Percentiles rank a stretch among this genome's conserved stretches.
Evolutionary conservation across 2,888 invertebrate species (phyloP).

Genomic region (Fissipunctia ypsillon): DNA sequence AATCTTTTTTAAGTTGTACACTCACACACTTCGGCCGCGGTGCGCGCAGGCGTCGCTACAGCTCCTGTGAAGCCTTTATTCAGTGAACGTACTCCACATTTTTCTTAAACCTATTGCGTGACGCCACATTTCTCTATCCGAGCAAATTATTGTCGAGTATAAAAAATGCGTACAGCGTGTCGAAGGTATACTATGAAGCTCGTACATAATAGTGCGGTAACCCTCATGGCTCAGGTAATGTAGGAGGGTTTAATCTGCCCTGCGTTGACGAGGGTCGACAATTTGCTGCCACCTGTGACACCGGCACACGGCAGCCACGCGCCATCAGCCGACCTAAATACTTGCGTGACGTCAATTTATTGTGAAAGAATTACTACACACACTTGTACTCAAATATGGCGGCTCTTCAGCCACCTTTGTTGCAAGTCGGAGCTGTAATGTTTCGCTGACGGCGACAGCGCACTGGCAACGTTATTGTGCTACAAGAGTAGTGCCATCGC

Average conservation of each 20-base stretch:
- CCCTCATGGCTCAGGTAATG: constrained; percentile 57
- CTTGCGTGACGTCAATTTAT: constrained; percentile 71
- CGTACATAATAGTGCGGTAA: constrained; percentile 62
- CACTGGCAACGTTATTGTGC: constrained; percentile 6
- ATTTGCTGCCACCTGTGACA: constrained; percentile 78
- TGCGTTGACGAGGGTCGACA: constrained; percentile 78
- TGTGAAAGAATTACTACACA: constrained; percentile 63
- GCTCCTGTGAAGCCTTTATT: constrained; percentile 8
- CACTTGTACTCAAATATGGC: constrained; percentile 52
- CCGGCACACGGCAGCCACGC: constrained; percentile 57
- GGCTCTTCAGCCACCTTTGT: constrained; percentile 1
- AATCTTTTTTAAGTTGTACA: no score
- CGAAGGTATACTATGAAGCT: constrained; percentile 62
- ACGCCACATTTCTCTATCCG: constrained; percentile 33
- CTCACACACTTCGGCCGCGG: no score
- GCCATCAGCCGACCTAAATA: constrained; percentile 64
- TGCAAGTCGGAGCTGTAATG: background rate
- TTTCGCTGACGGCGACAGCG: constrained; percentile 5
- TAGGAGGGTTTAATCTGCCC: constrained; percentile 72
- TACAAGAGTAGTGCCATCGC: background rate
- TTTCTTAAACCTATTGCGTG: constrained; percentile 16
- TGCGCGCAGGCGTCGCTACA: no score
- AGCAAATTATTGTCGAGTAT: constrained; percentile 40
- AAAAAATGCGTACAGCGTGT: constrained; percentile 50
- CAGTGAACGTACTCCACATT: constrained; percentile 1